Base-by-base conservation (phyloP, 2,797 vertebrate species). In the Acrossocheilus wenchowensis region DNA sequence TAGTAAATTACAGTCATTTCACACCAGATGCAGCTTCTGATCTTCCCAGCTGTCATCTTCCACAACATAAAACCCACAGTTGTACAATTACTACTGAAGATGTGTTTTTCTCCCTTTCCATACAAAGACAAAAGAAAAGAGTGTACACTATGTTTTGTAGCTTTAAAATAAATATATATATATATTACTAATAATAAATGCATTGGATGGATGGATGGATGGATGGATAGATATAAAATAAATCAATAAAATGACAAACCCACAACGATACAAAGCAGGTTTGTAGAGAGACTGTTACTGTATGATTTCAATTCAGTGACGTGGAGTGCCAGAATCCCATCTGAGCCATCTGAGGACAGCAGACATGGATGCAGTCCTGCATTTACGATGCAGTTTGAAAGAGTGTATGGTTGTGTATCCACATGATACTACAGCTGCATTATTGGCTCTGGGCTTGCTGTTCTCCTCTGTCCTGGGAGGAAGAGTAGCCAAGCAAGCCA, bases 1-100 rank as follows among this genome's bases (percentile, higher is more conserved):
- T 84, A 75, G 86, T 82, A 78, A 75, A 87, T 83, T 83, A 83
- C 80, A 87, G 83, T 84, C 57, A 83, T 85, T 86, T 89, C 11
- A 69, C 83, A 75, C 15, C 86, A 79, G 64, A 85, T 85, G 83
- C 75, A 87, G 80, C 62, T 87, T 60, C 23, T 83, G 74, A 69
- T 60, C 43, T 78, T 80, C 69, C 83, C 88, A 89, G 79, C 71
- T 84, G 78, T 89, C 68, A 82, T 50, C 86, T 74, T 43, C 45
- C 74, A 52, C 68, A 80, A 68, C n/a, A 48, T 52, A 78, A 87
- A 78, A 87, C 45, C 54, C 10, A 73, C 41, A 43, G 43, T 43
- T 77, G 71, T 43, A 87, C 74, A 74, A 62, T 62, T 73, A 83
- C 52, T 8, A 62, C n/a, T 60, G 62, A 68, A 23, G 19, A 36